phyloP scores from a whole-genome alignment of 2,797 vertebrate species.

The Myotis findleyi region DNA sequence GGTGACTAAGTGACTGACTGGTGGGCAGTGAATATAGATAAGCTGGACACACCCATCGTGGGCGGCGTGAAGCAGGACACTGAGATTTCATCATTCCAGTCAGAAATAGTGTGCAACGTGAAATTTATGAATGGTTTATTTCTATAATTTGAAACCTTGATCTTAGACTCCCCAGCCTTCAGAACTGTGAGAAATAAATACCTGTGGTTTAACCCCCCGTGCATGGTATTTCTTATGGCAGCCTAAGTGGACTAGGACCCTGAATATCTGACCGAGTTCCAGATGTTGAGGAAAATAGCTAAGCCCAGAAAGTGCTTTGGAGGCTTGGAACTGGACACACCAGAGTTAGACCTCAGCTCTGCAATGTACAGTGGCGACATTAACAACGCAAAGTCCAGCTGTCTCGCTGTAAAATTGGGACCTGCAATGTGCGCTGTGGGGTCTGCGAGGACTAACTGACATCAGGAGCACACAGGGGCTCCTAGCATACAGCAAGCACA shows the following conservation, averaged over 20 bases:
- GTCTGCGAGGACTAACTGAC: neutral
- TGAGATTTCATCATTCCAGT: too few relatives aligned
- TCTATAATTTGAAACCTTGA: neutral
- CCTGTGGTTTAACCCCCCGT: neutral
- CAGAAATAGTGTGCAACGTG: neutral
- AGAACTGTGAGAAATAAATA: neutral
- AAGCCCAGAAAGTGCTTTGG: neutral
- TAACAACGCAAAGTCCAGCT: neutral
- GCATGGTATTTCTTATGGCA: neutral
- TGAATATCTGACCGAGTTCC: neutral
- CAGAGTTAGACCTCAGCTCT: neutral
- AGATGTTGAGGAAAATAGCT: neutral
- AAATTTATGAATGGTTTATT: neutral
- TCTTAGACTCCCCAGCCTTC: neutral
- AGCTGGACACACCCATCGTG: neutral
- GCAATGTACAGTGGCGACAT: neutral
- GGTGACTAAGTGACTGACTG: neutral
- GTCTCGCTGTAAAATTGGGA: neutral
- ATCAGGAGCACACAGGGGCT: neutral
- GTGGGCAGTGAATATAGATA: neutral
- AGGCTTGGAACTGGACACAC: neutral
- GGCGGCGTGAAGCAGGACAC: accelerated
- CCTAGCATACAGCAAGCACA: neutral
- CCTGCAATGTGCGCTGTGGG: neutral
- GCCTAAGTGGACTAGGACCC: neutral